Conservation (phyloP, 2,113 vertebrate genomes). For the Brienomyrus brachyistius region DNA sequence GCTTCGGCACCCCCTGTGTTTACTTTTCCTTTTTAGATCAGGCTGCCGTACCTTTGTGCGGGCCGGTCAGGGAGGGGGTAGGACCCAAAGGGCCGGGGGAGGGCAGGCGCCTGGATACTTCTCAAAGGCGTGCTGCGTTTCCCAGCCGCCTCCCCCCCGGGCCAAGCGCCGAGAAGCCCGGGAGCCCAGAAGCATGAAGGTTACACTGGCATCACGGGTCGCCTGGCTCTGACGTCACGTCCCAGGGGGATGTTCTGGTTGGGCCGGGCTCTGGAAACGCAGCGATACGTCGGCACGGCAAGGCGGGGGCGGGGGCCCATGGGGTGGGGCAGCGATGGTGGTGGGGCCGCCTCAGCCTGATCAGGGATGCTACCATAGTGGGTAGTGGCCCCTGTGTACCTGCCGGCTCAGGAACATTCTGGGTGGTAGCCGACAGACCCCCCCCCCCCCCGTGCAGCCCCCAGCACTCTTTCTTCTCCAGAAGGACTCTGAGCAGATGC, state of each 20-base stretch:
- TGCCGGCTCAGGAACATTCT: background rate
- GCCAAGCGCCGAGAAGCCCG: background rate
- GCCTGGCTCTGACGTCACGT: background rate
- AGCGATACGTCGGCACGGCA: background rate
- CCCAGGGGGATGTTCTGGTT: no score
- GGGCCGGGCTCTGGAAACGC: no score
- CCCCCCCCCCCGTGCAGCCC: background rate
- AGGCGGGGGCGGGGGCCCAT: no score
- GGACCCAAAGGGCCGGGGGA: constrained; percentile 29
- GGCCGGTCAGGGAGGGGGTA: constrained; percentile 21
- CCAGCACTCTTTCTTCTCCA: background rate
- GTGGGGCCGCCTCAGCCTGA: background rate
- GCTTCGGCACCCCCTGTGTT: background rate
- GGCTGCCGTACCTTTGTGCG: background rate
- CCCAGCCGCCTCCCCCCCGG: background rate
- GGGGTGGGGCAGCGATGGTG: background rate
- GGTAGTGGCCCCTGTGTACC: background rate
- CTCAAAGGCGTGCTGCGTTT: background rate
- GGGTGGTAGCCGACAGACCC: background rate
- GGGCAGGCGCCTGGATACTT: background rate
- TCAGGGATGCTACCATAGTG: background rate
- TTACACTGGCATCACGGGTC: background rate
- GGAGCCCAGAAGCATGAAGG: background rate
- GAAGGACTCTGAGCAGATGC: background rate
- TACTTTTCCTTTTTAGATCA: background rate